Base-by-base conservation (phyloP, 2,888 invertebrate genomes). In the Hypomecis atomaria region DNA sequence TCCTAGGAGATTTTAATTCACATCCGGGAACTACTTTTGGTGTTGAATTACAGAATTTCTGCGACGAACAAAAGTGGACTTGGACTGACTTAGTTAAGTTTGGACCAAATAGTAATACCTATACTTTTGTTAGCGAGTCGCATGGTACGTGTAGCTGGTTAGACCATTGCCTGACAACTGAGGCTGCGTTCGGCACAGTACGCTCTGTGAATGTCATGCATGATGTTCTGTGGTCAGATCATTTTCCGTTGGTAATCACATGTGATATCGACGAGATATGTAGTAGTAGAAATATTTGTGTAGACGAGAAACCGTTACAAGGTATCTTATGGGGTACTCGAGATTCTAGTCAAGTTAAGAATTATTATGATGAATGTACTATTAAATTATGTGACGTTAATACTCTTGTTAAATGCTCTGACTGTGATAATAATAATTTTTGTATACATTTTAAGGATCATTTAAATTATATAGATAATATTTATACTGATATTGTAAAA, bases 361-460 rank as follows among this genome's bases (percentile, higher is more conserved):
- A 5, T 33, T 47, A 47, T 47, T 9, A 33, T 33, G 33, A 47
- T 7, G 47, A 47, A 47, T 47, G 47, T 47, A 33, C 9, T 33
- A 47, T 6, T 33, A 47, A 9, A 5, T 8, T 47, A 47, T 33
- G 33, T 33, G 33, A 33, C 10, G 7, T 47, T 33, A 8, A 47
- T n/a, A 47, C 47, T 33, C 8, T 9, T 47, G 2, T 47, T 33
- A 47, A 33, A 33, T 47, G 47, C 33, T 33, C 47, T 47, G 33
- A 47, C 47, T 47, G 47, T 47, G 47, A 33, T 47, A 47, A 47
- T 47, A 47, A 47, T 43, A 43, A 43, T 43, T 11, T 43, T 4
- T 43, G 43, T 11, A 43, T n/a, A 11, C n/a, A 43, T 43, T 43
- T 11, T 43, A 43, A 11, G 5, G 47, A 47, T 10, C 47, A 47